Conservation (phyloP, 2,113 vertebrate genomes). For the Neolamprologus sp. region DNA sequence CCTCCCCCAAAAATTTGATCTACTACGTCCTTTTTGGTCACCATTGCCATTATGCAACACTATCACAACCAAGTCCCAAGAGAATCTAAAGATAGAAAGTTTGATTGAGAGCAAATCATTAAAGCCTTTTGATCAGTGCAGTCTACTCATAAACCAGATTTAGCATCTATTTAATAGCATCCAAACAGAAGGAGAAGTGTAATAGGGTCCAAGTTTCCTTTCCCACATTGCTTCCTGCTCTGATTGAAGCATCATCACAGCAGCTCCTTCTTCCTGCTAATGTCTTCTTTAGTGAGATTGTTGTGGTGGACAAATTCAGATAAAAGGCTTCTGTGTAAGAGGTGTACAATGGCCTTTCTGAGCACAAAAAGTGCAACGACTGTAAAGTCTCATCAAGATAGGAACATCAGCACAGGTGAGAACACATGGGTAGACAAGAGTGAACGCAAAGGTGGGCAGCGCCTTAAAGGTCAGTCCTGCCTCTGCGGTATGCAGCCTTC, state of each 20-base stretch:
- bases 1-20: not conserved
- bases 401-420: not conserved
- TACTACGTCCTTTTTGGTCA: not conserved
- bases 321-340: not conserved
- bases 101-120: not conserved
- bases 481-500: slow-evolving; percentile 93
- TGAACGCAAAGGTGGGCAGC: not conserved
- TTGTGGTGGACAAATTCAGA: not conserved
- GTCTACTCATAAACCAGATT: not conserved
- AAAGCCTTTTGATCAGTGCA: not conserved
- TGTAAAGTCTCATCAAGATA: not conserved
- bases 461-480: slow-evolving; percentile 62
- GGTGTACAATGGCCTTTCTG: not conserved
- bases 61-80: not conserved
- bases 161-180: not conserved
- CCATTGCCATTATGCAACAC: not conserved
- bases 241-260: not conserved
- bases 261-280: not conserved
- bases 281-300: not conserved
- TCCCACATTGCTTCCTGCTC: not conserved
- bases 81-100: not conserved
- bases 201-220: not conserved
- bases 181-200: not conserved
- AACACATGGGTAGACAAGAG: not conserved
- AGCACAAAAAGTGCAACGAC: not conserved